Evolutionary conservation across 2,113 vertebrate species (phyloP).

Genomic region (Syrmaticus mikado): DNA sequence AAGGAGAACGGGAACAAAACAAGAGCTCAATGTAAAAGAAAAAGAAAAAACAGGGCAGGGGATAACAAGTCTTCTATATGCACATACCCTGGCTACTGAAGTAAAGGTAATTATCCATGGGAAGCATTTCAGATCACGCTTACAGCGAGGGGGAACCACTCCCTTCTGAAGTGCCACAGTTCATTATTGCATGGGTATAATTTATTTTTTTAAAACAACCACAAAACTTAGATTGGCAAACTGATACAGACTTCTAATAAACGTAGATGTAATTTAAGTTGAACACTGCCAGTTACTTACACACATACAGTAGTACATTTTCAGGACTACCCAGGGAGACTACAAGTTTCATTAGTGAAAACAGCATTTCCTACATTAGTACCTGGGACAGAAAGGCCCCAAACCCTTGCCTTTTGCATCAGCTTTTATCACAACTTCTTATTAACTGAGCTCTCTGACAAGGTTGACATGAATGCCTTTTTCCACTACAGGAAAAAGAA

Average conservation of each 20-base stretch:
- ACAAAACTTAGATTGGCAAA: constrained; percentile 45
- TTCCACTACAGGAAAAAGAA: background rate
- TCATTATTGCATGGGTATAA: constrained; percentile 4
- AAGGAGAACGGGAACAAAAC: background rate
- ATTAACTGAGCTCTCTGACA: background rate
- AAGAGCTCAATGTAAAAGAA: background rate
- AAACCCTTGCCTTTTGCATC: background rate
- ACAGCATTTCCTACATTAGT: background rate
- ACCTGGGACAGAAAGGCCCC: background rate
- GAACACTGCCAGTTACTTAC: background rate
- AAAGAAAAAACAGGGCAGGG: background rate
- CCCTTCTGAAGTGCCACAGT: constrained; percentile 13
- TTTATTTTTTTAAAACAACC: background rate
- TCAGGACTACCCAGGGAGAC: background rate
- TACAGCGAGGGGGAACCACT: background rate
- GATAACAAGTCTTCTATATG: background rate
- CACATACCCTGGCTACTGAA: background rate
- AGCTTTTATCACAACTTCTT: background rate
- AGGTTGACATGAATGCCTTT: background rate
- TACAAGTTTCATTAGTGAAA: background rate
- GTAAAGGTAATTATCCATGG: background rate
- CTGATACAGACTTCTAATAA: constrained; percentile 42
- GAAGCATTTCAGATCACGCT: background rate
- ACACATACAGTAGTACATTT: background rate
- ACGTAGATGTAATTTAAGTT: background rate